Evolutionary conservation across 2,888 invertebrate genomes (phyloP), one percentile per base, ranked within the genome.

Genomic region (Euplagia quadripunctaria): DNA sequence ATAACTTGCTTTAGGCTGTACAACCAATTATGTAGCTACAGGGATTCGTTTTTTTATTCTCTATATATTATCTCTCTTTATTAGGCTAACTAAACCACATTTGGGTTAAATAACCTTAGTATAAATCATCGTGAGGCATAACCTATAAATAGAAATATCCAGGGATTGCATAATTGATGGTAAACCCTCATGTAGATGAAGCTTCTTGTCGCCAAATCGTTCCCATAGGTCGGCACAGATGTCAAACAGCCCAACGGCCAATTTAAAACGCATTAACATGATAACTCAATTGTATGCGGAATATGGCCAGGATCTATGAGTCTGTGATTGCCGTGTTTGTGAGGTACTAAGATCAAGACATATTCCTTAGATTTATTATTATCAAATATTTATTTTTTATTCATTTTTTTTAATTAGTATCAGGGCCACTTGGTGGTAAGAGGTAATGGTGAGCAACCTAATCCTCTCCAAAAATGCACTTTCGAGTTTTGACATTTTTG

Each of bases 231-330:
- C 87, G 85, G 80, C 85, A 85, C 92, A 92, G 92, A 92, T 94
- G 93, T 92, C 93, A 92, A 91, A 88, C 87, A 84, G 88, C 85
- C 86, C 83, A 80, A 83, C 78, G 86, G 90, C 90, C 92, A 94
- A 94, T 95, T 95, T 94, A 95, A 94, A 95, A 91, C 93, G 90
- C 94, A 94, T 95, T 94, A 95, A 82, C 83, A 82, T 91, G 92
- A 94, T 94, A 94, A 94, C 95, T 95, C 94, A 94, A 95, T 95
- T 93, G 89, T 84, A 84, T 85, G 86, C 75, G 81, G 84, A 85
- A 86, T 86, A 86, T 84, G 72, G 71, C 75, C 77, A 82, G 80
- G 82, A 83, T 84, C 80, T 89, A 82, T 77, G 84, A 88, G 79
- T 75, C 76, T 78, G 72, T 77, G 74, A 77, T 68, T 72, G 52